Conservation (phyloP, 2,113 vertebrate species). For the Amia ocellicauda region DNA sequence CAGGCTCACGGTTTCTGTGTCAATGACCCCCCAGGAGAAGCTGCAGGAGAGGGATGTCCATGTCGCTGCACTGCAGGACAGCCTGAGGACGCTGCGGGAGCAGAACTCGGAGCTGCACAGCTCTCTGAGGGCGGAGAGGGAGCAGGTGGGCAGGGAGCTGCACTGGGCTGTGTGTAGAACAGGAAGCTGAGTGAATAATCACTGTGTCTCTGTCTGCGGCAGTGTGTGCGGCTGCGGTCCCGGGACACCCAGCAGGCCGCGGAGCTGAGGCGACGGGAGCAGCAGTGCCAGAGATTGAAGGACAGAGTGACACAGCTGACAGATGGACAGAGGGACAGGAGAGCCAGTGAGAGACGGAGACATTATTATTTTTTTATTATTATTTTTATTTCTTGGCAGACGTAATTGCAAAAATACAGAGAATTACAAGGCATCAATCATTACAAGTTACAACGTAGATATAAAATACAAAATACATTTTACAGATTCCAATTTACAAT, state of each 20-base stretch:
- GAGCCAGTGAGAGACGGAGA: slow-evolving; percentile 40
- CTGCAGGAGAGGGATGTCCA: slow-evolving; percentile 51
- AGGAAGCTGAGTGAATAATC: no score
- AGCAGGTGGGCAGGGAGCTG: slow-evolving; percentile 46
- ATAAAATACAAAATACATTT: not conserved
- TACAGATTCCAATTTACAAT: no score
- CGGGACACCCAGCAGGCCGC: slow-evolving; percentile 50
- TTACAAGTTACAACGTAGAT: not conserved
- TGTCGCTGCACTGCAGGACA: slow-evolving; percentile 49
- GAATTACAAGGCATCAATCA: no score
- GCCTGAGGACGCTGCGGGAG: slow-evolving; percentile 31
- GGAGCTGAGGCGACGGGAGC: slow-evolving; percentile 53
- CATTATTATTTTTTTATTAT: not conserved
- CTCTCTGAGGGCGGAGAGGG: slow-evolving; percentile 44
- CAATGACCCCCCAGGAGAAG: slow-evolving; percentile 44
- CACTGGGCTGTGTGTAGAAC: no score
- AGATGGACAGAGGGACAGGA: slow-evolving; percentile 41
- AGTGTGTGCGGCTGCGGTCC: slow-evolving; percentile 50
- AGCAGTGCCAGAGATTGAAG: slow-evolving; percentile 45
- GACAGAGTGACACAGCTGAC: slow-evolving; percentile 48
- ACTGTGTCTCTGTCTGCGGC: not conserved
- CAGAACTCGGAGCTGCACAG: slow-evolving; percentile 46
- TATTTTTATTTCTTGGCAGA: not conserved
- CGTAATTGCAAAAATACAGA: no score
- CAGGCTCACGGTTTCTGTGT: not conserved